Base-by-base conservation (phyloP, 2,888 invertebrate genomes). In the Torymus auratus region DNA sequence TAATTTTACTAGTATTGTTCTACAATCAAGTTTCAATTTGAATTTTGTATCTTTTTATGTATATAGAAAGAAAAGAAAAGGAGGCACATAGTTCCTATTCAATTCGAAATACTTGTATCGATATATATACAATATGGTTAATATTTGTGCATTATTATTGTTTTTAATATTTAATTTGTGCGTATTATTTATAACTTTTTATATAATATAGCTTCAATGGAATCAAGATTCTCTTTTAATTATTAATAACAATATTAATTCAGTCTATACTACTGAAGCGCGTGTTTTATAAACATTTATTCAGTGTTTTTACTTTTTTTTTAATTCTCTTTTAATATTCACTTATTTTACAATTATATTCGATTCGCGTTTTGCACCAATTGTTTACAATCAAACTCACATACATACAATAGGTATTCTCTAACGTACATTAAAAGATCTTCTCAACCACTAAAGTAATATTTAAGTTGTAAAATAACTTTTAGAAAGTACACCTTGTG, bases 191-290 rank as follows among this genome's bases (percentile, higher is more conserved):
- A 56, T 41, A 50, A 50, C 20, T 28, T 12, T 53, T 28, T 14
- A 28, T 15, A 28, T 14, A 52, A 20, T 56, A 53, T 56, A 50
- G 11, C 20, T 20, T 20, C 52, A n/a, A 28, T 23, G 41, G 20
- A 50, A 53, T 17, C 52, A 17, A 61, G 58, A 17, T 3, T 50
- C n/a, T 62, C 15, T 75, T 68, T 60, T 76, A 28, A 76, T 53
- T 20, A 70, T n/a, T n/a, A n/a, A n/a, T n/a, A 56, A 64, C 69
- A 53, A 76, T 17, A 52, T 56, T n/a, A 56, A 64, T 61, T 77
- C 77, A 70, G 77, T 70, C 56, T 60, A 68, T 67, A 17, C 2
- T n/a, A 10, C n/a, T 60, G 2, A 75, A 74, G 67, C 50, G 50
- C 12, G 68, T 50, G 20, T 28, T 20, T 67, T n/a, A 1, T n/a